phyloP scores from a whole-genome alignment of 2,888 invertebrate genomes.

The Cylloceria caligata region DNA sequence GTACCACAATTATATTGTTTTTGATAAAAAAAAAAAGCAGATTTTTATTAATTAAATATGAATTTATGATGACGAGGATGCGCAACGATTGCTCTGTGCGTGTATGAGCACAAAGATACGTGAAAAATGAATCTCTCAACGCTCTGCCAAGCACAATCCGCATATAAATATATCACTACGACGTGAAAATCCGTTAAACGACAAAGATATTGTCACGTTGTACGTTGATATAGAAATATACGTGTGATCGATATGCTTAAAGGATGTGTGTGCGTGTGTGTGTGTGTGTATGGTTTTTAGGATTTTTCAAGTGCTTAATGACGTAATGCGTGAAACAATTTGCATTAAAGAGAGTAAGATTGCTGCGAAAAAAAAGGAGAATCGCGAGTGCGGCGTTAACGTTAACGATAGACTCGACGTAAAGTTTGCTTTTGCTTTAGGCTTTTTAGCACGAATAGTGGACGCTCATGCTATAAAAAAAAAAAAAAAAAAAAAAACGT shows the following conservation, averaged over 20 bases:
- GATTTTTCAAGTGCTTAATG: conserved; percentile 52
- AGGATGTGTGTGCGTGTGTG: conserved; percentile 9
- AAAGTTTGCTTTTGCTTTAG: conserved; percentile 10
- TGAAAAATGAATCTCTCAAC: conserved; percentile 55
- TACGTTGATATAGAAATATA: not conserved
- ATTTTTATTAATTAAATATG: not conserved
- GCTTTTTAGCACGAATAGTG: conserved; percentile 37
- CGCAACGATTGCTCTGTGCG: conserved; percentile 50
- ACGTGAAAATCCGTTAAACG: conserved; percentile 39
- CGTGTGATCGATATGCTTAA: conserved; percentile 33
- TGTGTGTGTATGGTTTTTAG: not conserved
- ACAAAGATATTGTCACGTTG: conserved; percentile 10
- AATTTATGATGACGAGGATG: not conserved
- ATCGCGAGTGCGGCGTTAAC: conserved; percentile 16
- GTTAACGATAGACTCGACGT: not conserved
- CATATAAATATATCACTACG: conserved; percentile 53
- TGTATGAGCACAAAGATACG: conserved; percentile 62
- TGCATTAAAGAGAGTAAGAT: conserved; percentile 36
- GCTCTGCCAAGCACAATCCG: conserved; percentile 59
- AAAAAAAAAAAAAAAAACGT: too few species aligned
- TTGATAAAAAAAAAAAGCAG: not conserved
- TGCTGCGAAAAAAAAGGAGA: conserved; percentile 39
- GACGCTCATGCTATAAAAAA: conserved; percentile 55
- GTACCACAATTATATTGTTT: not conserved
- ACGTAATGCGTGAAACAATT: conserved; percentile 51